These are phyloP conservation scores for Coranthus polyacanthus DNA, from an alignment of 2,797 vertebrate genomes.

Conservation along the genomic window DNA sequence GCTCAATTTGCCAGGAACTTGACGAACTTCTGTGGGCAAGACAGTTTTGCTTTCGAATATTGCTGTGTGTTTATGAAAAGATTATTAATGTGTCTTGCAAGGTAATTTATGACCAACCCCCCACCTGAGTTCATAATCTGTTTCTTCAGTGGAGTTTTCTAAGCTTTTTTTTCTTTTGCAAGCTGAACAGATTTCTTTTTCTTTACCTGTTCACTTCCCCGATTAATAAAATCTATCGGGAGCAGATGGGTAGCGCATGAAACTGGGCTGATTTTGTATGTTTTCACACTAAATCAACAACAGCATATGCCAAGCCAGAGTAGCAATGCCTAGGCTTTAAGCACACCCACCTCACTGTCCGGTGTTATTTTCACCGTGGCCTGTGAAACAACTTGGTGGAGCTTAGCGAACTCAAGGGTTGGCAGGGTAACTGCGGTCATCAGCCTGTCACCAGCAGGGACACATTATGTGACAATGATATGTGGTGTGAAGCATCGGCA, in stretches of 20 bases:
- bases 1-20: slow-evolving; percentile 64
- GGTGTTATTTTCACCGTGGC: slow-evolving; percentile 43
- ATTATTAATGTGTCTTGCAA: slow-evolving; percentile 1
- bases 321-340: slow-evolving; percentile 12
- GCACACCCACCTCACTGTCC: slow-evolving; percentile 17
- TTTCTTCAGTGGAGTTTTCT: slow-evolving; percentile 2
- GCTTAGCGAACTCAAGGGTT: slow-evolving; percentile 40
- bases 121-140: slow-evolving; percentile 8
- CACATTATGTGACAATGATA: slow-evolving; percentile 75
- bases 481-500: slow-evolving; percentile 66
- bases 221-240: slow-evolving; percentile 11
- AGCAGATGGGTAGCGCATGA: slow-evolving; percentile 15
- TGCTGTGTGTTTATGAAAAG: slow-evolving; percentile 40
- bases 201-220: slow-evolving; percentile 3
- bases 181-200: not conserved
- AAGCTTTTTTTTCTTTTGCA: too few species aligned
- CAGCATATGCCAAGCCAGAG: slow-evolving; percentile 38
- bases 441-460: slow-evolving; percentile 71
- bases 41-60: slow-evolving; percentile 27
- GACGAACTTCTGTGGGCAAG: slow-evolving; percentile 57
- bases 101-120: slow-evolving; percentile 11
- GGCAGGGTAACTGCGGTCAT: slow-evolving; percentile 60
- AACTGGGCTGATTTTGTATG: slow-evolving; percentile 12
- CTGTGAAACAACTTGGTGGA: not conserved
- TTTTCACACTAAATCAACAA: slow-evolving; percentile 34